Base-by-base conservation (phyloP, 2,113 vertebrate species). In the Oncorhynchus tshawytscha region DNA sequence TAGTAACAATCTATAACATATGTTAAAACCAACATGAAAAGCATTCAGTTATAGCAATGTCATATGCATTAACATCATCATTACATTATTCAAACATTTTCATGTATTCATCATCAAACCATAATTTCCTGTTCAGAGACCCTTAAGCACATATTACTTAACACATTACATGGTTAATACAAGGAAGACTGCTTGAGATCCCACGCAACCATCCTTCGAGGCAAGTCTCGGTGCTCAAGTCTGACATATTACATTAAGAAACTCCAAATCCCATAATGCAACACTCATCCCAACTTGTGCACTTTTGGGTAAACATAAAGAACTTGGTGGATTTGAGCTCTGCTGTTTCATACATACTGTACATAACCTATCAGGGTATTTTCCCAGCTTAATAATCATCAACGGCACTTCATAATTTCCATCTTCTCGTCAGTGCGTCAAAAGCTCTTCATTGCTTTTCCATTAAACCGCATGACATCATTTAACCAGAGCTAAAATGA, bases 181-280 rank as follows among this genome's bases (percentile, higher is more conserved):
- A 87, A 89, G 87, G 91, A 92, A 91, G 91, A 92, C 86, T 25
- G 70, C 78, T 82, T 87, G 64, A 49, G 51, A 27, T 34, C 7
- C 16, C 62, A 77, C 74, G 80, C 76, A 82, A 75, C 74, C 59
- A 77, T 65, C 49, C 1, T 15, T 45, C 70, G 68, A 81, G 73
- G 67, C 78, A 82, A 79, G 71, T 48, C 13, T 70, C 64, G 71
- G 39, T 68, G 77, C 6, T 16, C 22, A 57, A 72, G 80, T 78
- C 72, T 5, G 7, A 76, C 2, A 16, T 68, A 68, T 39, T 5
- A 39, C 39, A 39, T 39, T n/a, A 39, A 4, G 18, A n/a, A 11
- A 27, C 74, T 77, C 68, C 75, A 64, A 54, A 51, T 27, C 22
- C 68, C 72, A 5, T 54, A 57, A 31, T 62, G 75, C 72, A 76